A percentile compares a stretch with the other conserved stretches of the same genome.
Evolutionary conservation across 2,888 invertebrate species (phyloP).

Genomic region (Drosophila paranaensis): DNA sequence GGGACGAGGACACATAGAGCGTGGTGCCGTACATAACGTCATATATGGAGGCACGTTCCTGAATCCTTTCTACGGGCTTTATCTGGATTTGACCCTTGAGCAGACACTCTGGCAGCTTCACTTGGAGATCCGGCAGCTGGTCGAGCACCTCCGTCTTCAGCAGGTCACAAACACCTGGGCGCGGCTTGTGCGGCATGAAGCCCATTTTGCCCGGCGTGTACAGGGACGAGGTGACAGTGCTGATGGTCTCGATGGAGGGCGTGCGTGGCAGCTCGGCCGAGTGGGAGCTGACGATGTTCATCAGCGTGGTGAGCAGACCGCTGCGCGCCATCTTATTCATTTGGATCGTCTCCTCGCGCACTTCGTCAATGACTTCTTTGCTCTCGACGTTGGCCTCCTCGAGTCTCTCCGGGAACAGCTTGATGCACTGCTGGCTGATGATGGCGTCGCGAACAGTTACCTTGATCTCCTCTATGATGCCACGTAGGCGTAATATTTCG

Average conservation of each 20-base stretch:
- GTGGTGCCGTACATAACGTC: slow-evolving; percentile 83
- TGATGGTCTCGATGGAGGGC: slow-evolving; percentile 82
- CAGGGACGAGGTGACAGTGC: slow-evolving; percentile 83
- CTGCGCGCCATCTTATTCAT: slow-evolving; percentile 86
- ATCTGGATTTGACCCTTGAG: slow-evolving; percentile 63
- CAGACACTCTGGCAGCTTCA: slow-evolving; percentile 64
- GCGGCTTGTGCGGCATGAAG: slow-evolving; percentile 86
- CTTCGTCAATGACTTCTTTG: slow-evolving; percentile 35
- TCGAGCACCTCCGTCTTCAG: slow-evolving; percentile 73
- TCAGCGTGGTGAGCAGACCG: slow-evolving; percentile 86
- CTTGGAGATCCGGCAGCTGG: slow-evolving; percentile 49
- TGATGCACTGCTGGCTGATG: slow-evolving; percentile 59
- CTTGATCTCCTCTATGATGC: slow-evolving; percentile 88
- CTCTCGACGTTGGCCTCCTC: slow-evolving; percentile 57
- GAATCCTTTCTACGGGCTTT: slow-evolving; percentile 48
- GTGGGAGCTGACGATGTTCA: slow-evolving; percentile 80
- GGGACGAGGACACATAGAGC: slow-evolving; percentile 81
- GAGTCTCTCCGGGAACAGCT: slow-evolving; percentile 53
- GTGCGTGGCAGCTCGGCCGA: slow-evolving; percentile 68
- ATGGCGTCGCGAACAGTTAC: slow-evolving; percentile 87
- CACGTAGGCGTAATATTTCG: slow-evolving; percentile 85
- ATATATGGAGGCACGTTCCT: slow-evolving; percentile 67
- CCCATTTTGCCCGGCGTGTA: slow-evolving; percentile 89
- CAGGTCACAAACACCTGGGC: slow-evolving; percentile 74
- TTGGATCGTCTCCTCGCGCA: slow-evolving; percentile 60